A percentile compares a stretch with the other conserved stretches of the same genome.
Conservation (phyloP, 2,113 vertebrate genomes). For the Papio anubis region DNA sequence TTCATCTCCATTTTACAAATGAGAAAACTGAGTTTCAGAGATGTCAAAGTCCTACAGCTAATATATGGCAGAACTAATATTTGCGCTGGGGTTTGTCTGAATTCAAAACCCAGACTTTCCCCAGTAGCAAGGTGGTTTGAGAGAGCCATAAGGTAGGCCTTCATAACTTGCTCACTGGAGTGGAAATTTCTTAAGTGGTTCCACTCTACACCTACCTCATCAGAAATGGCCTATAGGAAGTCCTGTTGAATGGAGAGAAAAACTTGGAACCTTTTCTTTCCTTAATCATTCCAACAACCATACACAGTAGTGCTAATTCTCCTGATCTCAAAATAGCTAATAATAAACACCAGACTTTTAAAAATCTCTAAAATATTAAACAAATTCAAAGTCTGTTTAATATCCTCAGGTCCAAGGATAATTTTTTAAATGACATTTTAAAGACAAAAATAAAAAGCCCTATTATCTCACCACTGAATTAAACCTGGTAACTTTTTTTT, state of each 20-base stretch:
- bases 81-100: not conserved
- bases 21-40: not conserved
- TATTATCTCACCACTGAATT: not conserved
- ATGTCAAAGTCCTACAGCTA: not conserved
- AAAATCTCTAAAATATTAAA: slow-evolving; percentile 9
- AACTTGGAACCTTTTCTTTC: not conserved
- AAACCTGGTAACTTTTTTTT: not conserved
- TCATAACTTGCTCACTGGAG: too few species aligned
- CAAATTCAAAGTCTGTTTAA: not conserved
- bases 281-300: not conserved
- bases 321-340: not conserved
- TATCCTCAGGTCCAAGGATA: not conserved
- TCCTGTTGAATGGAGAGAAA: not conserved
- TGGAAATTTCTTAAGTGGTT: not conserved
- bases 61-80: not conserved
- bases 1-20: not conserved
- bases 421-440: slow-evolving; percentile 1
- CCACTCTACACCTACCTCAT: not conserved
- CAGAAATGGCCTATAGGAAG: not conserved
- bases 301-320: not conserved
- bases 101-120: not conserved
- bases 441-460: not conserved
- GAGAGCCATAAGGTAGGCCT: fast-evolving
- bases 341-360: not conserved
- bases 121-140: too few species aligned